Base-by-base conservation (phyloP, 2,888 invertebrate species). In the Eupithecia pulchellata region DNA sequence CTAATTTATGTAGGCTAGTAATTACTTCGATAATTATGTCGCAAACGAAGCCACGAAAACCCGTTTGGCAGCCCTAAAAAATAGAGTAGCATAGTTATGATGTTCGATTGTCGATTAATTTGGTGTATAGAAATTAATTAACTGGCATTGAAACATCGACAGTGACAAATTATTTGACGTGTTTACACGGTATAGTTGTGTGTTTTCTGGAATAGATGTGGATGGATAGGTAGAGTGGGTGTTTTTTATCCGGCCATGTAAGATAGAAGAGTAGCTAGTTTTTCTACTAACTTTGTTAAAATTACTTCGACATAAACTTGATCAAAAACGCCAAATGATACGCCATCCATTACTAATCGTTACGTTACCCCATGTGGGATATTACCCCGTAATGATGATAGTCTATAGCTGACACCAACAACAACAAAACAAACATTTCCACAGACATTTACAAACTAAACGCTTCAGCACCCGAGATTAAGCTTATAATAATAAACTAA, bases 391-490 rank as follows among this genome's bases (percentile, higher is more conserved):
- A 68, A 42, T 62, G 20, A 34, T 68, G n/a, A 69, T 66, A 55
- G 66, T 66, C 58, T 66, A 64, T 71, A 75, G 29, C 74, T 73
- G 73, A 73, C 74, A 71, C 65, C 61, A 78, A 75, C 78, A 77
- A 77, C 76, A 78, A 75, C 77, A 65, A 75, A 57, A 29, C 57
- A 57, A 57, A 57, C 29, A 57, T 25, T 80, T 73, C 74, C 64
- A 77, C 76, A 77, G 71, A 73, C 70, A 71, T 66, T 71, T 71
- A 71, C 73, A 74, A 77, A 77, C 75, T 72, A 73, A 79, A 82
- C 83, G 79, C 78, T 83, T 82, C 72, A 76, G 79, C 81, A 79
- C 82, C 84, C 79, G 77, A 80, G 82, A 83, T 84, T 85, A 85
- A 79, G 81, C 82, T 82, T 78, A 82, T 77, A 81, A 83, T 82